Conservation (phyloP, 2,797 vertebrate species). For the Jordanella pulchra region DNA sequence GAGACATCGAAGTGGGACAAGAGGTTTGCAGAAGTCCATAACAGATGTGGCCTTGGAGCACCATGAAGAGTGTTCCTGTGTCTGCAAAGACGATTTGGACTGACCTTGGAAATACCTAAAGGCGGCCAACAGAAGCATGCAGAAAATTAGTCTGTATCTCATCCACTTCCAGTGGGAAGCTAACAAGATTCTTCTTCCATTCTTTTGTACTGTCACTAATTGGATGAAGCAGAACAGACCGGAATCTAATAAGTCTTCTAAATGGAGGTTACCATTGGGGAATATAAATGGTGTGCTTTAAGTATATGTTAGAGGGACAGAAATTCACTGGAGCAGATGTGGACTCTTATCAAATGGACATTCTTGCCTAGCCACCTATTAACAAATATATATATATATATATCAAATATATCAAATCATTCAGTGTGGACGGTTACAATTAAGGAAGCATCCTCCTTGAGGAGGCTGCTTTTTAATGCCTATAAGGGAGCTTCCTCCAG, state of each 20-base stretch:
- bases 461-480: conserved; percentile 48
- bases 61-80: conserved; percentile 95
- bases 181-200: conserved; percentile 60
- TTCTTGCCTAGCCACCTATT: conserved; percentile 28
- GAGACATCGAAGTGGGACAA: conserved; percentile 86
- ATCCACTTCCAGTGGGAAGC: conserved; percentile 52
- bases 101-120: conserved; percentile 65
- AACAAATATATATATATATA: too few relatives aligned
- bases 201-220: conserved; percentile 67
- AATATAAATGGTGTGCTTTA: conserved; percentile 56
- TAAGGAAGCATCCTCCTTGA: conserved; percentile 59
- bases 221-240: conserved; percentile 67
- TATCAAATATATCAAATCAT: conserved; percentile 35
- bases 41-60: conserved; percentile 94
- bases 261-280: conserved; percentile 66
- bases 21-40: conserved; percentile 91
- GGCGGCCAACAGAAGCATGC: conserved; percentile 39
- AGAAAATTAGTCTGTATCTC: conserved; percentile 46
- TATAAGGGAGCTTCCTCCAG: conserved; percentile 52
- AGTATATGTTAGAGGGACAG: conserved; percentile 53
- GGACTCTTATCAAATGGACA: conserved; percentile 44
- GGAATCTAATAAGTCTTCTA: conserved; percentile 65
- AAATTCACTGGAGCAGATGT: conserved; percentile 62
- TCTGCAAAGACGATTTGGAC: conserved; percentile 88
- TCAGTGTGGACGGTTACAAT: conserved; percentile 56